Conservation (phyloP, 2,888 invertebrate genomes). For the Leptinotarsa peninsularis region DNA sequence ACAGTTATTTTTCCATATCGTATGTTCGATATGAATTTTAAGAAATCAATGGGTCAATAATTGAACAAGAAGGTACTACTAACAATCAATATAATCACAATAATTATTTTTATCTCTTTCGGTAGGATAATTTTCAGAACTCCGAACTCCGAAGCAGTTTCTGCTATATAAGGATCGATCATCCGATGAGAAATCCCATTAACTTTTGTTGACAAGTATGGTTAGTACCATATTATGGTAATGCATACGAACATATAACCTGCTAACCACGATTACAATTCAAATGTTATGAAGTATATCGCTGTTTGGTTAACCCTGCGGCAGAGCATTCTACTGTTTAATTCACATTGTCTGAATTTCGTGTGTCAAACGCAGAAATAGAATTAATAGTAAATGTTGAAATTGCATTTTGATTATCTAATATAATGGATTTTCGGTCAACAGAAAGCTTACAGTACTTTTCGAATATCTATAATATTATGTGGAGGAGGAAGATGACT, state of each 20-base stretch:
- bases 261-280: not conserved
- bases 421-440: not conserved
- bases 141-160: not conserved
- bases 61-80: no score
- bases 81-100: no score
- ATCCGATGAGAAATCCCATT: not conserved
- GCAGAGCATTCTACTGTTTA: not conserved
- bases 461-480: no score
- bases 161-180: not conserved
- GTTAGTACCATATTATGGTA: not conserved
- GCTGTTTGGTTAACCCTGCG: not conserved
- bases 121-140: no score
- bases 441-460: not conserved
- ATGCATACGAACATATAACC: not conserved
- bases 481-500: no score
- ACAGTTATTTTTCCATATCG: no score
- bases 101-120: no score
- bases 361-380: conserved; percentile 12
- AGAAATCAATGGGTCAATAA: no score
- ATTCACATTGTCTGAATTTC: conserved; percentile 1
- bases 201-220: conserved; percentile 2
- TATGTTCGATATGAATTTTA: no score
- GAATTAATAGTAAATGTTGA: not conserved
- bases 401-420: not conserved
- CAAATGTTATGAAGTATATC: conserved; percentile 1